phyloP scores from a whole-genome alignment of 2,888 invertebrate species.

The Lithophane ornitopus region DNA sequence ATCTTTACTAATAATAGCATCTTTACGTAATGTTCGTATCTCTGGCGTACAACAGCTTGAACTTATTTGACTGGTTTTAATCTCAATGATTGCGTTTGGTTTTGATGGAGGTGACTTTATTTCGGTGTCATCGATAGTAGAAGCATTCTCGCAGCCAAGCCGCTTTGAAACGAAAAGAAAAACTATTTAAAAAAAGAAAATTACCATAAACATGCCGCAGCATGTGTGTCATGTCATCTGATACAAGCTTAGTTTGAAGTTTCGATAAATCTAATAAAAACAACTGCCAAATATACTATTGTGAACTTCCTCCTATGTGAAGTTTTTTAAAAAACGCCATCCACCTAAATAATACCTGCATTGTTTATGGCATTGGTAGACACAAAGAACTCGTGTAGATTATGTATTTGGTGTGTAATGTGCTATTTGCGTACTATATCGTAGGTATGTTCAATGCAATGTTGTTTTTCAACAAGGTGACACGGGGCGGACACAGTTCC shows the following conservation, averaged over 20 bases:
- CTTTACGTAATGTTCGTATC: background rate
- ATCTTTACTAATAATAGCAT: constrained; percentile 1
- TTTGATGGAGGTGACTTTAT: constrained; percentile 14
- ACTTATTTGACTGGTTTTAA: background rate
- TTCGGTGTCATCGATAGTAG: background rate
- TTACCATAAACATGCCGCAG: background rate
- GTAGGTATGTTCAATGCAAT: background rate
- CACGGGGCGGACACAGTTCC: background rate
- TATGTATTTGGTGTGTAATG: background rate
- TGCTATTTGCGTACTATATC: background rate
- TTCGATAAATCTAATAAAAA: background rate
- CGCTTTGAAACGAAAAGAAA: constrained; percentile 38
- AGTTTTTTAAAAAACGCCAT: no score
- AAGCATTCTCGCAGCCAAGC: constrained; percentile 10
- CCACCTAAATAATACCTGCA: no score
- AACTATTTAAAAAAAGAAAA: constrained; percentile 8
- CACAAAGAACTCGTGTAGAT: background rate
- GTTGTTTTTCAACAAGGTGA: background rate
- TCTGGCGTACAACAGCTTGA: constrained; percentile 14
- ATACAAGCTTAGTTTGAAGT: background rate
- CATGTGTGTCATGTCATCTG: background rate
- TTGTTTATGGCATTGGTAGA: no score
- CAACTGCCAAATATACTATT: background rate
- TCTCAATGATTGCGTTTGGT: background rate
- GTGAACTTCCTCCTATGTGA: background rate